These are phyloP conservation scores for Mellilla xanthometata DNA, from an alignment of 2,888 invertebrate genomes.

Conservation along the genomic window DNA sequence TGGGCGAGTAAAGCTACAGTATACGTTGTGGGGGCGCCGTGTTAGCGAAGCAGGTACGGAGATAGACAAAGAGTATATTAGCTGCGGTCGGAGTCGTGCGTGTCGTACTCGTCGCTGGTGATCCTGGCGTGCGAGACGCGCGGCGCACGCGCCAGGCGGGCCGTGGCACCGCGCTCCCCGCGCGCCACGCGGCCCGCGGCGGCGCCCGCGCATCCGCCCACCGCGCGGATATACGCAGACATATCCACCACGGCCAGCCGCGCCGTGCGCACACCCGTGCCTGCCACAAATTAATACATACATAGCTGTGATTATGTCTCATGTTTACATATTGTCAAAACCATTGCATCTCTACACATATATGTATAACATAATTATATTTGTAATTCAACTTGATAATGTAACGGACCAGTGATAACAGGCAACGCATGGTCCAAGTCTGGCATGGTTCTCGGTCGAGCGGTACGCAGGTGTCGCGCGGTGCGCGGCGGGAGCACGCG, in stretches of 20 bases:
- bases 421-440: conserved; percentile 54
- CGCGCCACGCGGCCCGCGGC: not conserved
- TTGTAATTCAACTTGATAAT: no score
- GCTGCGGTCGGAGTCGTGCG: conserved; percentile 55
- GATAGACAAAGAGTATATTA: no score
- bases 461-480: conserved; percentile 46
- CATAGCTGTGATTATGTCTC: no score
- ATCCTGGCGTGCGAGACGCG: conserved; percentile 44
- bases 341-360: no score
- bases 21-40: conserved; percentile 7
- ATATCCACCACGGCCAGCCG: conserved; percentile 67
- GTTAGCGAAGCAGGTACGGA: not conserved
- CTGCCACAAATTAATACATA: conserved; percentile 44
- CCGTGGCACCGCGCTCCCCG: conserved; percentile 5
- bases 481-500: conserved; percentile 59
- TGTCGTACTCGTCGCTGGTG: conserved; percentile 75
- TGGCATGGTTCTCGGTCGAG: conserved; percentile 44
- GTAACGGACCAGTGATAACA: conserved; percentile 59
- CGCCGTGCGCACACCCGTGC: conserved; percentile 65
- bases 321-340: no score
- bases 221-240: conserved; percentile 64
- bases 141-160: conserved; percentile 42
- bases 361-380: no score
- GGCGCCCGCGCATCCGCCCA: no score
- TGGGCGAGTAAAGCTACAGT: not conserved